Evolutionary conservation across 2,888 invertebrate species (phyloP).

Genomic region (Scotopteryx bipunctaria): DNA sequence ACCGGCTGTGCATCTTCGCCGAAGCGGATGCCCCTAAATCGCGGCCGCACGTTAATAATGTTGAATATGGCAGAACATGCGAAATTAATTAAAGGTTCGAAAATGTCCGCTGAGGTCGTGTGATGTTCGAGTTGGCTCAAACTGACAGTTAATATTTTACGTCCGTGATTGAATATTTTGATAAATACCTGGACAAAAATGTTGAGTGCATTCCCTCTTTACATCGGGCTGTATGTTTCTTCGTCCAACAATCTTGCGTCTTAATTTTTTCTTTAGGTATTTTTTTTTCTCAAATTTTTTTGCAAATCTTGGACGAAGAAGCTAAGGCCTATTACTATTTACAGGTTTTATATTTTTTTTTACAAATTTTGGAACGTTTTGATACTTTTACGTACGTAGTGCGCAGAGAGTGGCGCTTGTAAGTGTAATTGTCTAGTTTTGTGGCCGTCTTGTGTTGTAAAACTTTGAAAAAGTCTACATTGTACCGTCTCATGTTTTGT

Average conservation of each 20-base stretch:
- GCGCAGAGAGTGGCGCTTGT: conserved; percentile 54
- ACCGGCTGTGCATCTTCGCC: conserved; percentile 56
- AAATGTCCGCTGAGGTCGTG: conserved; percentile 75
- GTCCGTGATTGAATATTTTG: too few species aligned
- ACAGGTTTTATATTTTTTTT: conserved; percentile 32
- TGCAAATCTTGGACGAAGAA: conserved; percentile 67
- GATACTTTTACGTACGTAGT: conserved; percentile 44
- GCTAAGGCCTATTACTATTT: conserved; percentile 25
- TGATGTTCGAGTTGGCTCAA: conserved; percentile 52
- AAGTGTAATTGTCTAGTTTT: conserved; percentile 73
- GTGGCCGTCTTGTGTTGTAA: conserved; percentile 54
- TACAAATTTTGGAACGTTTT: conserved; percentile 43
- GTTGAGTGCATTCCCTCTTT: conserved; percentile 41
- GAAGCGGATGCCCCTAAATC: conserved; percentile 75
- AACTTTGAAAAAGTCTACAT: conserved; percentile 57
- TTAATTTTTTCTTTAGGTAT: conserved; percentile 41
- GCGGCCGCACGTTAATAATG: conserved; percentile 72
- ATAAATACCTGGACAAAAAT: neutral
- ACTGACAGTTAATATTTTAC: neutral
- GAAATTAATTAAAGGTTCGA: conserved; percentile 75
- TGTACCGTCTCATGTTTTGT: conserved; percentile 60
- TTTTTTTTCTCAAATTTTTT: conserved; percentile 55
- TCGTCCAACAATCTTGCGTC: conserved; percentile 62
- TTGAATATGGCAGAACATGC: conserved; percentile 76
- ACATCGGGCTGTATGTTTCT: conserved; percentile 47